These are phyloP conservation scores for Cinclus cinclus DNA, from an alignment of 2,113 vertebrate genomes.

Conservation along the genomic window DNA sequence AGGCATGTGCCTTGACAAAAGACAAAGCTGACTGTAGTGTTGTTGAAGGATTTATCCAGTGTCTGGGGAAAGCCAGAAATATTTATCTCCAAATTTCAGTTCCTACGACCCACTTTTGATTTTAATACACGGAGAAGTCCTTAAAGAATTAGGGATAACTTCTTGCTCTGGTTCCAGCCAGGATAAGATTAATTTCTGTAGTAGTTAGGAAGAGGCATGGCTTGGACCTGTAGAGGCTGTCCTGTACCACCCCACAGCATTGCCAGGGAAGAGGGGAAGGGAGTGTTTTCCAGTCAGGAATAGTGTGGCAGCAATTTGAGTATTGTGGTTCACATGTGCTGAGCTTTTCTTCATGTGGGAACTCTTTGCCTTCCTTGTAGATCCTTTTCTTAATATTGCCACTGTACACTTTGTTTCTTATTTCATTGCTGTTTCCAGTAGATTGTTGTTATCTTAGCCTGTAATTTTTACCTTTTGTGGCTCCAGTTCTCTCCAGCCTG, in stretches of 20 bases:
- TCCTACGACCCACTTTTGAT: neutral
- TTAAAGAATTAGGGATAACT: neutral
- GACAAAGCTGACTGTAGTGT: neutral
- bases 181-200: neutral
- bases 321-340: neutral
- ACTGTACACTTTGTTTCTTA: neutral
- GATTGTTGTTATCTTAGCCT: neutral
- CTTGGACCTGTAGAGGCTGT: neutral
- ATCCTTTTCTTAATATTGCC: neutral
- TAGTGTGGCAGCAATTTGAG: rapidly evolving
- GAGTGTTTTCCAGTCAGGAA: neutral
- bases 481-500: neutral
- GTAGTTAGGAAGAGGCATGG: neutral
- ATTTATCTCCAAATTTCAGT: neutral
- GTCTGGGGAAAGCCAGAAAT: neutral
- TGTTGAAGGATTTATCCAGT: neutral
- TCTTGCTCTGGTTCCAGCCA: neutral
- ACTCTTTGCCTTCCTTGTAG: neutral
- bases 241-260: rapidly evolving
- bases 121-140: neutral
- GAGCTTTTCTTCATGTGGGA: neutral
- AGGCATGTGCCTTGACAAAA: neutral
- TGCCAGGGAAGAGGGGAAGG: neutral
- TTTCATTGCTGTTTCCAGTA: neutral
- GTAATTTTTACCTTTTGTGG: neutral